These are phyloP conservation scores for Prolemur simus DNA, from an alignment of 2,113 vertebrate genomes.

Conservation along the genomic window DNA sequence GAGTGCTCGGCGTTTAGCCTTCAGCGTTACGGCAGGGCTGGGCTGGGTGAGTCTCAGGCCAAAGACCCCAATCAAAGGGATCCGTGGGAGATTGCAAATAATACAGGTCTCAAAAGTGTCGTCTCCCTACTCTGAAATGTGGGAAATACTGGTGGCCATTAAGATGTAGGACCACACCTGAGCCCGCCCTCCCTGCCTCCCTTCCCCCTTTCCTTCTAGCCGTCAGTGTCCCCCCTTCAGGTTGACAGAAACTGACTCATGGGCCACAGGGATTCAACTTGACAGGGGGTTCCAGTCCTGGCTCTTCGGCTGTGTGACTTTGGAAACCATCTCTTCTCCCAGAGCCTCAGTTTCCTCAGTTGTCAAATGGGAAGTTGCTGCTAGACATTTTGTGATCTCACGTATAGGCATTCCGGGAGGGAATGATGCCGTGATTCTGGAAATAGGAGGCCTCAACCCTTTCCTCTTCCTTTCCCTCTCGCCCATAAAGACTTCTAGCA, in stretches of 20 bases:
- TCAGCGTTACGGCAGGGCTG: neutral
- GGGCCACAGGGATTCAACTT: neutral
- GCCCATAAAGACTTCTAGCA: neutral
- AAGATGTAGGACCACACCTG: neutral
- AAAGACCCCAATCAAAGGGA: neutral
- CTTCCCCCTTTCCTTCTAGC: no score
- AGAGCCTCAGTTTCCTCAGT: neutral
- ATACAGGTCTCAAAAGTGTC: neutral
- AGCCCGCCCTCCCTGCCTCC: fast-evolving
- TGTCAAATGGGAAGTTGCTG: neutral
- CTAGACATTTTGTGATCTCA: neutral
- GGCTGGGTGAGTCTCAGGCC: neutral
- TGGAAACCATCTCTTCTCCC: neutral
- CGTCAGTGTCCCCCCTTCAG: neutral
- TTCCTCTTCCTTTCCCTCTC: neutral
- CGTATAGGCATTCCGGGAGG: neutral
- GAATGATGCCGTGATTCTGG: neutral
- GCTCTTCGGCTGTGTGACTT: neutral
- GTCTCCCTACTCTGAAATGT: neutral
- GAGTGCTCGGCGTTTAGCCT: no score
- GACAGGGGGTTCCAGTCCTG: neutral
- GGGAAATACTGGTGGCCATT: no score
- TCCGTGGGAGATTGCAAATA: neutral
- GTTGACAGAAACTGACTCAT: neutral
- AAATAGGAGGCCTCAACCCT: neutral